phyloP scores from a whole-genome alignment of 53 echinoderm and acorn worm genomes.

The Hippasteria phrygiana region DNA sequence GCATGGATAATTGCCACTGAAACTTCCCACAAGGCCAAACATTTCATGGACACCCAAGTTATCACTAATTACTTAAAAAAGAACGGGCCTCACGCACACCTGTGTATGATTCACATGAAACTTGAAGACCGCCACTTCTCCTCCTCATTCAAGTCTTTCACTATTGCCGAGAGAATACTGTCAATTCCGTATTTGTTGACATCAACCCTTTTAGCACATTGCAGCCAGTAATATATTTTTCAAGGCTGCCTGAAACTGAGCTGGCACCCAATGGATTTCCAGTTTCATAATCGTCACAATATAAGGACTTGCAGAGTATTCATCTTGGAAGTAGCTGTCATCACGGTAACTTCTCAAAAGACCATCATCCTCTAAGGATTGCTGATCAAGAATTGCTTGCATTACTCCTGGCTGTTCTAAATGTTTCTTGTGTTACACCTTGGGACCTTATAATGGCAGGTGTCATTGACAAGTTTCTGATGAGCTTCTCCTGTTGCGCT shows the following conservation, averaged over 20 bases:
- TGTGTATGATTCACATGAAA: constrained; percentile 25
- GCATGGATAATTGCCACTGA: constrained; percentile 60
- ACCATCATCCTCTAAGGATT: constrained; percentile 2
- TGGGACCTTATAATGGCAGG: too few species aligned
- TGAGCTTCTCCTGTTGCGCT: background rate
- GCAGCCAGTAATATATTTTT: constrained; percentile 60
- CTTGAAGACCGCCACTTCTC: constrained; percentile 1
- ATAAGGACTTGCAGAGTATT: constrained; percentile 12
- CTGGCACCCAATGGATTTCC: constrained; percentile 70
- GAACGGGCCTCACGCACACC: constrained; percentile 43
- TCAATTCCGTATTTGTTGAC: constrained; percentile 56
- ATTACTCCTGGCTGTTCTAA: constrained; percentile 60
- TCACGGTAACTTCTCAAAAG: constrained; percentile 50
- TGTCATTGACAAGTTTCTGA: too few species aligned
- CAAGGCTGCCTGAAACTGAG: constrained; percentile 25
- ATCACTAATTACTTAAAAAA: constrained; percentile 66
- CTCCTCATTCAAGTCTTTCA: constrained; percentile 39
- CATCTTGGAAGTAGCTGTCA: constrained; percentile 38
- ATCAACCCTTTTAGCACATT: background rate
- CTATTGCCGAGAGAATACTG: constrained; percentile 14
- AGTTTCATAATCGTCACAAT: constrained; percentile 64
- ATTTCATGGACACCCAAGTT: constrained; percentile 60
- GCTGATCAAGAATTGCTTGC: constrained; percentile 40
- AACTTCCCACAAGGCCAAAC: constrained; percentile 53
- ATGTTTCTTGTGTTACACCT: constrained; percentile 31